A percentile compares a stretch with the other conserved stretches of the same genome.
phyloP scores from a whole-genome alignment of 2,888 invertebrate genomes.

The Nomada ruficornis region DNA sequence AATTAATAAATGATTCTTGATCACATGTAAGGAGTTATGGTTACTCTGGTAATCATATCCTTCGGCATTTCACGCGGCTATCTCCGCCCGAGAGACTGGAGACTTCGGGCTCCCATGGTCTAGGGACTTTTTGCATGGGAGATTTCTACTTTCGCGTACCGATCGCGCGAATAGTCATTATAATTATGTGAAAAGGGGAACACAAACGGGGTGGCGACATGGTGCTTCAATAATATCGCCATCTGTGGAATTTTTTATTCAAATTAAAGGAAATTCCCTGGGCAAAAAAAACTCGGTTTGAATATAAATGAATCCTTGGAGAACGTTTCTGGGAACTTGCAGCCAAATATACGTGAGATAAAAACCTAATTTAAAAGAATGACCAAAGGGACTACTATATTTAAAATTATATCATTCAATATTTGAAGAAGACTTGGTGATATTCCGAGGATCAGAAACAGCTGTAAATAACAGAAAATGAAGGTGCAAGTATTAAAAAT shows the following conservation, averaged over 20 bases:
- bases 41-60: constrained; percentile 38
- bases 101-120: neutral
- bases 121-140: neutral
- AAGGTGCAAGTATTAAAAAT: too few relatives aligned
- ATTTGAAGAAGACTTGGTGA: neutral
- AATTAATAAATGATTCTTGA: constrained; percentile 59
- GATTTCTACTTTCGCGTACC: neutral
- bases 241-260: constrained; percentile 3
- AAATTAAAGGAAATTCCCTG: neutral
- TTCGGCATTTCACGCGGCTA: constrained; percentile 3
- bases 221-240: neutral
- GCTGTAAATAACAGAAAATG: too few relatives aligned
- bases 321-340: neutral
- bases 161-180: too few relatives aligned
- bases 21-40: constrained; percentile 39
- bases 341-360: constrained; percentile 3
- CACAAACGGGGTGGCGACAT: neutral
- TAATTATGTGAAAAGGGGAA: neutral
- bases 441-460: too few relatives aligned
- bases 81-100: too few relatives aligned
- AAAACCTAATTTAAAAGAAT: neutral
- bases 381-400: neutral
- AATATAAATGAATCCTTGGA: neutral
- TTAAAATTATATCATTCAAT: too few relatives aligned
- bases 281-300: neutral